These are phyloP conservation scores for Cataglyphis altisquamis DNA, from an alignment of 2,888 invertebrate genomes.

Conservation along the genomic window DNA sequence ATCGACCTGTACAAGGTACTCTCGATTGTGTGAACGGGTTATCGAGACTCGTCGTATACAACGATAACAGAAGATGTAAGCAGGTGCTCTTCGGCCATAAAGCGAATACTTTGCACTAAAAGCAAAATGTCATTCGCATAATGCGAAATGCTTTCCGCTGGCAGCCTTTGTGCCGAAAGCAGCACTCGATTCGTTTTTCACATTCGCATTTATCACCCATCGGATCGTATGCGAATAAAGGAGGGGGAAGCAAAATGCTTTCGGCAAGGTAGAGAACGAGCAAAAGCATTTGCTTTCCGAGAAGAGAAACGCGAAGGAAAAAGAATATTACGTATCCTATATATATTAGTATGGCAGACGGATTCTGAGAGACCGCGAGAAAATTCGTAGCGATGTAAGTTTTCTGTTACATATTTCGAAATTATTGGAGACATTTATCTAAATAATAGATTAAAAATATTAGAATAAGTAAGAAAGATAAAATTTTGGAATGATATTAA, in stretches of 20 bases:
- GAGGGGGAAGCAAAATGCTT: slow-evolving; percentile 19
- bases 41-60: slow-evolving; percentile 28
- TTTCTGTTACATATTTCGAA: not conserved
- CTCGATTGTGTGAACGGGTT: slow-evolving; percentile 16
- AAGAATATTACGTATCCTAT: slow-evolving; percentile 29
- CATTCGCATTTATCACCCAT: slow-evolving; percentile 55
- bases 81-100: slow-evolving; percentile 19
- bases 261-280: slow-evolving; percentile 28
- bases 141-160: slow-evolving; percentile 31
- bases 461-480: not conserved
- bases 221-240: slow-evolving; percentile 42
- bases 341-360: not conserved
- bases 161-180: slow-evolving; percentile 44
- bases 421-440: not conserved
- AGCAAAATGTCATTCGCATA: slow-evolving; percentile 54
- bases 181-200: slow-evolving; percentile 50
- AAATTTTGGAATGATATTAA: not conserved
- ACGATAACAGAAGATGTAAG: slow-evolving; percentile 30
- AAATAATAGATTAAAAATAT: not conserved
- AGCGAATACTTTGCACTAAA: slow-evolving; percentile 33
- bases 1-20: not conserved
- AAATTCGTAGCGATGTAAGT: not conserved
- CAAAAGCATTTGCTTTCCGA: slow-evolving; percentile 23
- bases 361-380: slow-evolving; percentile 22
- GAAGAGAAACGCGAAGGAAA: slow-evolving; percentile 28